Evolutionary conservation across 2,888 invertebrate genomes (phyloP), one percentile per base, ranked within the genome.

Genomic region (Caenorhabditis doughertyi): DNA sequence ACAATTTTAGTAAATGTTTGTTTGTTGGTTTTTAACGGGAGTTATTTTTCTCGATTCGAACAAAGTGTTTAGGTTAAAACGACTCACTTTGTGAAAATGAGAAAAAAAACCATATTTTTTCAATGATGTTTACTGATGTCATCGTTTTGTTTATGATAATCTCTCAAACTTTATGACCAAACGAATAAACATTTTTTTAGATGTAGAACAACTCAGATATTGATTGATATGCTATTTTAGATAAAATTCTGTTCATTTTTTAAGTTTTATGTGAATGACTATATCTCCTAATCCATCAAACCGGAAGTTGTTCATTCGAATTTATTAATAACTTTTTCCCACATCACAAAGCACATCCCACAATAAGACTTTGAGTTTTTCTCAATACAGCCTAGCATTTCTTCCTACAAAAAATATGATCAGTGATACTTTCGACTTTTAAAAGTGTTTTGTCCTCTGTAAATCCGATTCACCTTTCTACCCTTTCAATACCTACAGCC

Each of bases 361-460:
- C 9, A 5, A 5, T 35, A 9, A 35, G 9, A 5, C 7, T 3
- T 42, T 42, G 7, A 13, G 16, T 42, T 42, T 42, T 42, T 42
- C 13, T 16, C 16, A 11, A 3, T 7, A 16, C 18, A 13, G 18
- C 2, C 18, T 47, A 47, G 44, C n/a, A 47, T 5, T 18, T 3
- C n/a, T 3, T 18, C 18, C n/a, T n/a, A n/a, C n/a, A n/a, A n/a
- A n/a, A n/a, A 35, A 56, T 58, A 23, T 35, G 70, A 35, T 71
- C 58, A 71, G 35, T 71, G 71, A 71, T 62, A 47, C 56, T 47
- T 32, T 4, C 13, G 42, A 73, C 64, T 21, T 73, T 73, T 55
- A 47, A 73, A 73, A 65, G 25, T 73, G 21, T 44, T 35, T 8
- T 2, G 3, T 32, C 7, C 11, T 29, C 8, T 4, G 7, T 2